Percentiles rank a stretch among this genome's conserved stretches.
Evolutionary conservation across 1,140 invertebrate genomes (phyloP).

Genomic region (Conus ventricosus): DNA sequence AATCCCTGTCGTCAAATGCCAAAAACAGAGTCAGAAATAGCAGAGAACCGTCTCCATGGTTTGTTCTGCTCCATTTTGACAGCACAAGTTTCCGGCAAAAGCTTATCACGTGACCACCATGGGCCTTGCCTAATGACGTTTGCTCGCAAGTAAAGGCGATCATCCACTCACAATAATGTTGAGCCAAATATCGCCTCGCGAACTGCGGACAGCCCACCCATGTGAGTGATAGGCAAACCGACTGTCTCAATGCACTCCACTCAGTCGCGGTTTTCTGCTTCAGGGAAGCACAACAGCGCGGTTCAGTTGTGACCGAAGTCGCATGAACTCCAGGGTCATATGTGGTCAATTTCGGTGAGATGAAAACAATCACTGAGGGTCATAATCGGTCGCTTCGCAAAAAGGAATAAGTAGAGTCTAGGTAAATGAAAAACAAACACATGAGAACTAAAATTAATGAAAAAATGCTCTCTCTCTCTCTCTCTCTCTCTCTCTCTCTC

Average conservation of each 20-base stretch:
- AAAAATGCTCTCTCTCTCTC: not conserved
- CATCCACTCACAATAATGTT: not conserved
- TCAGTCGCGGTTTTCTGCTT: not conserved
- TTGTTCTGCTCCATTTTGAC: conserved; percentile 34
- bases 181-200: not conserved
- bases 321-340: not conserved
- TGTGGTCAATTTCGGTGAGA: not conserved
- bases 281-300: not conserved
- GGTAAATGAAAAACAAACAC: not conserved
- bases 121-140: conserved; percentile 26
- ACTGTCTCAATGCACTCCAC: not conserved
- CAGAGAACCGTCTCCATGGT: conserved; percentile 24
- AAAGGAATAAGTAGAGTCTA: too few relatives aligned
- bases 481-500: conserved; percentile 4
- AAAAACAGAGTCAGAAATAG: conserved; percentile 3
- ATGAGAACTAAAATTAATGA: not conserved
- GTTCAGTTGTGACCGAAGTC: not conserved
- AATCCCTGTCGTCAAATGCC: conserved; percentile 16
- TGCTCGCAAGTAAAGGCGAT: conserved; percentile 1
- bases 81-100: conserved; percentile 33
- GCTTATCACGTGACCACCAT: conserved; percentile 27
- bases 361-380: not conserved
- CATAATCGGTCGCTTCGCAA: not conserved
- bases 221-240: too few relatives aligned
- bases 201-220: not conserved